Evolutionary conservation across 2,113 vertebrate genomes (phyloP), one percentile per base, ranked within the genome.

Genomic region (Ammospiza caudacuta): DNA sequence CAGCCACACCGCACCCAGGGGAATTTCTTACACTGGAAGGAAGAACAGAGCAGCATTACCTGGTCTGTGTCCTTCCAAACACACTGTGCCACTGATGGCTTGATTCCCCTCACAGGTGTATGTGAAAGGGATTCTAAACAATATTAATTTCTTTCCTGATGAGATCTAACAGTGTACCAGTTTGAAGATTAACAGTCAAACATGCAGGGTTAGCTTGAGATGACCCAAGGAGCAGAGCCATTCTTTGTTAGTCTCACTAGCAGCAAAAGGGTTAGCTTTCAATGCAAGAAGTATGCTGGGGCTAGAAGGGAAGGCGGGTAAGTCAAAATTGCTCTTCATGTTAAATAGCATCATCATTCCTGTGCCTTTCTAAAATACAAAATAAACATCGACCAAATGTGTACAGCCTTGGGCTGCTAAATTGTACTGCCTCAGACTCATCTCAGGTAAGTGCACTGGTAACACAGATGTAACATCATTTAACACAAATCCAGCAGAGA

Each of bases 211-310:
- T 92, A 95, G 89, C 18, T 47, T 78, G 67, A 15, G 79, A 87
- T 62, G 80, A 84, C 61, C 47, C 75, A 81, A 37, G 28, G n/a
- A 95, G 79, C 66, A 63, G 61, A 72, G 68, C 16, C 8, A 3
- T 68, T 83, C 58, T 91, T 87, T 87, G 94, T 95, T 95, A 97
- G 92, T 89, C 35, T 91, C 55, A 58, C 46, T 49, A 84, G 84
- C 33, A 59, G 31, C 74, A 43, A 15, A 0, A 8, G 28, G 39
- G 25, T 31, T 91, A 85, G 64, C n/a, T 84, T 90, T 63, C 24
- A 37, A 33, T 28, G 37, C 52, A 70, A 43, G 44, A 78, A 63
- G 25, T 9, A 1, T 27, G 43, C 29, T n/a, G 39, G 55, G n/a
- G 61, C 49, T 73, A 18, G 18, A 57, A 89, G 25, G 46, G 17